phyloP scores from a whole-genome alignment of 2,888 invertebrate species.

The Automeris io region DNA sequence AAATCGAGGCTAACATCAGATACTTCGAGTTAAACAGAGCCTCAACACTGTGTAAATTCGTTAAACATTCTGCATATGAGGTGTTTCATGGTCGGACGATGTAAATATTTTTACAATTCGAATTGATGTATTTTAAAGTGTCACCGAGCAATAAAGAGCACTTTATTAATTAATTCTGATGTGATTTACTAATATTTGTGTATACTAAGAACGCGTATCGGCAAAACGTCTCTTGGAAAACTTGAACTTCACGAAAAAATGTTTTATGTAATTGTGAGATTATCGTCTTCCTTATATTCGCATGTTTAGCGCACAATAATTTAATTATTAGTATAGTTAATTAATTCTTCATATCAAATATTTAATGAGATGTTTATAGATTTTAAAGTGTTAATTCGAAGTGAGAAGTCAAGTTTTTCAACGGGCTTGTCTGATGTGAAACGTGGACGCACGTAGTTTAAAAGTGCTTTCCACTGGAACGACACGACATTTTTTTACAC shows the following conservation, averaged over 20 bases:
- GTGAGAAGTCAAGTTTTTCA: conserved; percentile 51
- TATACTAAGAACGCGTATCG: conserved; percentile 26
- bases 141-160: conserved; percentile 60
- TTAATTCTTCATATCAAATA: conserved; percentile 62
- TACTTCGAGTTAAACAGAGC: background rate
- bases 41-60: conserved; percentile 2
- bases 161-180: conserved; percentile 55
- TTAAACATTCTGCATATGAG: conserved; percentile 9
- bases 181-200: conserved; percentile 49
- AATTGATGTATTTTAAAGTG: conserved; percentile 58
- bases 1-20: background rate
- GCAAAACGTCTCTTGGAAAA: conserved; percentile 56
- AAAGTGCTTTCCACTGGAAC: too few species aligned
- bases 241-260: conserved; percentile 41
- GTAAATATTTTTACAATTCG: conserved; percentile 69
- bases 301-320: conserved; percentile 66
- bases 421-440: conserved; percentile 26
- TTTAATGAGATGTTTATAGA: conserved; percentile 46
- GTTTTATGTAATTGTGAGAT: conserved; percentile 34
- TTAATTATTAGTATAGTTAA: conserved; percentile 47
- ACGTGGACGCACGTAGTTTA: conserved; percentile 11
- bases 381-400: conserved; percentile 30
- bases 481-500: too few species aligned
- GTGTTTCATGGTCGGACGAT: conserved; percentile 24
- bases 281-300: conserved; percentile 66